These are phyloP conservation scores for Hoplias malabaricus DNA, from an alignment of 2,113 vertebrate genomes.

Conservation along the genomic window DNA sequence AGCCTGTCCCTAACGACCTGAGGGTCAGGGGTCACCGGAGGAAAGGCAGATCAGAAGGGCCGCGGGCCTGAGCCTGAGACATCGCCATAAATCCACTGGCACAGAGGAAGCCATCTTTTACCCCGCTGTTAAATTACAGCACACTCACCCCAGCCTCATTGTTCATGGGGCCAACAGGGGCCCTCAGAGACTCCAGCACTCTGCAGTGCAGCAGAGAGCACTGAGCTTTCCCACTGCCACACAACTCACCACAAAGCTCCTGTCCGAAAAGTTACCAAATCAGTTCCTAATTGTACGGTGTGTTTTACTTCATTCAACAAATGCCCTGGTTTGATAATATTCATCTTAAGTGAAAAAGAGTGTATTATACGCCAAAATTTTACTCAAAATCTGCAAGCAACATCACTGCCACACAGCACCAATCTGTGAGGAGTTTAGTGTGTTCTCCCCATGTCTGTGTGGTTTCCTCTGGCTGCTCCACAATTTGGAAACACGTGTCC, in stretches of 20 bases:
- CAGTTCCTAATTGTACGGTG: background rate
- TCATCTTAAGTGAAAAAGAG: too few species aligned
- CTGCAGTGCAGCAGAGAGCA: conserved; percentile 13
- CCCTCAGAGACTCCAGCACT: conserved; percentile 14
- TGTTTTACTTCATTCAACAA: background rate
- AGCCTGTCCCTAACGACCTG: conserved; percentile 50
- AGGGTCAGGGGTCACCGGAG: conserved; percentile 55
- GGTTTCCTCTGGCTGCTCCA: too few species aligned
- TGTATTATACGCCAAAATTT: background rate
- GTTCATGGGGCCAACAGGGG: conserved; percentile 21
- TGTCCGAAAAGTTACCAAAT: background rate
- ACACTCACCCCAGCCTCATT: conserved; percentile 48
- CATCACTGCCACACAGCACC: too few species aligned
- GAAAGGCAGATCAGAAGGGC: conserved; percentile 58
- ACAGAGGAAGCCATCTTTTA: conserved; percentile 59
- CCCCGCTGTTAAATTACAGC: conserved; percentile 51
- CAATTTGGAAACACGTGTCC: too few species aligned
- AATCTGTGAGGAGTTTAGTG: too few species aligned
- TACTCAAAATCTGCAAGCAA: too few species aligned
- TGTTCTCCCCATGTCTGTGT: too few species aligned
- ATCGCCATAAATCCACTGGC: conserved; percentile 57
- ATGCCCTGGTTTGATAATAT: too few species aligned
- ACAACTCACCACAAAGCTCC: background rate
- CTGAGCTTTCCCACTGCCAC: background rate
- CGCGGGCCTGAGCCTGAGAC: conserved; percentile 48